These are phyloP conservation scores for Cataglyphis albicans DNA, from an alignment of 2,888 invertebrate species.

Conservation along the genomic window DNA sequence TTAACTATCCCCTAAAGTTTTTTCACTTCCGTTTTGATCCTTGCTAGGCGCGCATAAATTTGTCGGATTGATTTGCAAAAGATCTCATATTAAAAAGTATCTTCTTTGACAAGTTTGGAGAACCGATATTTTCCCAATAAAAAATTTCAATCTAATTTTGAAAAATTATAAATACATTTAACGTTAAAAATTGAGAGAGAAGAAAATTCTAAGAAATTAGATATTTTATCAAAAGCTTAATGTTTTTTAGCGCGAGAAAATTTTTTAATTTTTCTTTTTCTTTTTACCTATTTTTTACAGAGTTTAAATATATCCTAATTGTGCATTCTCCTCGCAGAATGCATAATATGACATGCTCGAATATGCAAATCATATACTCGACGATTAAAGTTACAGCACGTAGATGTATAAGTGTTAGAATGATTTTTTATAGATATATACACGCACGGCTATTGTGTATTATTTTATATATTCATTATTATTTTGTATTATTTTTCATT, in stretches of 20 bases:
- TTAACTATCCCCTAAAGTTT: constrained; percentile 24
- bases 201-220: background rate
- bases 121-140: background rate
- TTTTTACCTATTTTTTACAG: background rate
- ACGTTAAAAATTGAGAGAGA: background rate
- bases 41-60: constrained; percentile 8
- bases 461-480: too few relatives aligned
- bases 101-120: constrained; percentile 21
- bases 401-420: background rate
- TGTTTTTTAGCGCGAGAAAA: background rate
- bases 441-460: background rate
- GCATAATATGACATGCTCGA: background rate
- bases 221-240: constrained; percentile 8
- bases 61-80: constrained; percentile 30
- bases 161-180: background rate
- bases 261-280: background rate
- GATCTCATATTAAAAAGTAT: constrained; percentile 1
- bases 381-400: background rate
- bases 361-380: background rate
- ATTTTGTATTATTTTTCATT: background rate
- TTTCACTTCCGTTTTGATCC: constrained; percentile 37
- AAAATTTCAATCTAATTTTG: constrained; percentile 16
- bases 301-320: background rate
- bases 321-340: background rate
- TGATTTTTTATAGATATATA: background rate